Percentiles rank a stretch among this genome's conserved stretches.
phyloP scores from a whole-genome alignment of 2,797 vertebrate genomes.

The Lutjanus argentimaculatus region DNA sequence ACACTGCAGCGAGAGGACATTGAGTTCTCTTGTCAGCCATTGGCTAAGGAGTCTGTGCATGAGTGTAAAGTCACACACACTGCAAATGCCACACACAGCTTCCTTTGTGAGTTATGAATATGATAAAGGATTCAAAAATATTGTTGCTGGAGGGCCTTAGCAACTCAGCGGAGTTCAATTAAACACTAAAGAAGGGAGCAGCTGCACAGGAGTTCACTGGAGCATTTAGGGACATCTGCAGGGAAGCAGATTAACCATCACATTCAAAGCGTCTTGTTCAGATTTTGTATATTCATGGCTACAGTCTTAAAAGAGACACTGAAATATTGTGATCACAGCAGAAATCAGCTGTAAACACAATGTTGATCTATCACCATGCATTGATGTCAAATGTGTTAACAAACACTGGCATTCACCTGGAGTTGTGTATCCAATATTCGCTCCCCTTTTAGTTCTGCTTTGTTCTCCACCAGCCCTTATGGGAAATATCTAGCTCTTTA shows the following conservation, averaged over 20 bases:
- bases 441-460: not conserved
- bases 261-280: not conserved
- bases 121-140: not conserved
- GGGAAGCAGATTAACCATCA: conserved; percentile 4
- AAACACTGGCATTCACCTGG: not conserved
- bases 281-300: not conserved
- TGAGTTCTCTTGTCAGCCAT: not conserved
- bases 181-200: not conserved
- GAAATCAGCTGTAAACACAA: not conserved
- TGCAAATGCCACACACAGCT: not conserved
- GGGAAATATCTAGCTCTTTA: not conserved
- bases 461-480: not conserved
- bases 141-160: not conserved
- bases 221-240: not conserved
- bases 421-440: not conserved
- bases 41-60: not conserved
- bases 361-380: not conserved
- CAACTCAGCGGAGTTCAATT: not conserved
- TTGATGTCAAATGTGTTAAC: not conserved
- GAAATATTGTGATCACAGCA: not conserved
- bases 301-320: too few species aligned
- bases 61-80: fast-evolving
- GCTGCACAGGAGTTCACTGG: not conserved
- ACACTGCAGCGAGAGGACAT: conserved; percentile 83
- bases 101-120: not conserved